Conservation (phyloP, 1,140 invertebrate species). For the Penaeus indicus region DNA sequence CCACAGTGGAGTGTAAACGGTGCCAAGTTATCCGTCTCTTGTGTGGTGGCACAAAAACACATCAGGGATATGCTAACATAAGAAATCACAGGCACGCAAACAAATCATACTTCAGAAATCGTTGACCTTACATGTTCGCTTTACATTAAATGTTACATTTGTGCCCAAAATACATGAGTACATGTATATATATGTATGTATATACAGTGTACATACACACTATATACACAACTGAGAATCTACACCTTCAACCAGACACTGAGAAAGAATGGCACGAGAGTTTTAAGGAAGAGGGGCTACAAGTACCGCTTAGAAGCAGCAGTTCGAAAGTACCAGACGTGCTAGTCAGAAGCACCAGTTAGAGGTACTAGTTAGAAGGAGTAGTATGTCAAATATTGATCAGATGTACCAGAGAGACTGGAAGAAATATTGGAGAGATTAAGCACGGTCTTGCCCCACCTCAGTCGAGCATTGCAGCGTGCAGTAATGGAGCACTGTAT, state of each 20-base stretch:
- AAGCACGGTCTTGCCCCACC: constrained; percentile 9
- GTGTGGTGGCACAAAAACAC: constrained; percentile 16
- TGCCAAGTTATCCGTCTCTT: neutral
- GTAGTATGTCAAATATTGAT: constrained; percentile 1
- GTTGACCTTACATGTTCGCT: constrained; percentile 58
- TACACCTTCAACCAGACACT: constrained; percentile 52
- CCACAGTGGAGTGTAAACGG: neutral
- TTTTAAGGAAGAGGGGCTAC: constrained; percentile 48
- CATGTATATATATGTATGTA: constrained; percentile 49
- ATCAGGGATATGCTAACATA: constrained; percentile 47
- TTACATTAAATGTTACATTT: constrained; percentile 61
- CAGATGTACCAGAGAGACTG: constrained; percentile 1
- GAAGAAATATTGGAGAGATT: neutral
- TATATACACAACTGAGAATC: constrained; percentile 63
- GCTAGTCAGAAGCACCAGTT: constrained; percentile 7
- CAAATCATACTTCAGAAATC: constrained; percentile 49
- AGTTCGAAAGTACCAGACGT: constrained; percentile 27
- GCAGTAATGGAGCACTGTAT: constrained; percentile 26
- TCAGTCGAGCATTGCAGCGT: constrained; percentile 26
- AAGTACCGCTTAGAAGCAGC: constrained; percentile 34
- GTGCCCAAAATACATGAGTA: constrained; percentile 62
- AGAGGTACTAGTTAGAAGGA: constrained; percentile 19
- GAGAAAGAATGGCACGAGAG: constrained; percentile 48
- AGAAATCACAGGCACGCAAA: constrained; percentile 60
- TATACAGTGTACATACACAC: constrained; percentile 59